Base-by-base conservation (phyloP, 2,113 vertebrate genomes). In the Casuarius casuarius region DNA sequence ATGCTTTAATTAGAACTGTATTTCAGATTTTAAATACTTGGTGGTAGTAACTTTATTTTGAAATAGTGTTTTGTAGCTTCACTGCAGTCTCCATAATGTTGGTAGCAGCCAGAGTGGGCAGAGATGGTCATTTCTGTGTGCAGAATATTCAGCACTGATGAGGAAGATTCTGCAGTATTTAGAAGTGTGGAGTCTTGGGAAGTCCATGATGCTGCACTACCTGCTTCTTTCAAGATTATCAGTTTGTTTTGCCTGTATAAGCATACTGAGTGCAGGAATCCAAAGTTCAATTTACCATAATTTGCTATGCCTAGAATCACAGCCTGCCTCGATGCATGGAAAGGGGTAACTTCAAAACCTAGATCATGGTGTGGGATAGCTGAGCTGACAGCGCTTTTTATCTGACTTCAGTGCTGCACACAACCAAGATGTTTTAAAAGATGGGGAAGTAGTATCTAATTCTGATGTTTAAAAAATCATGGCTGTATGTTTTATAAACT, bases 71-170 rank as follows among this genome's bases (percentile, higher is more conserved):
- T 66, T 18, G 5, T 56, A 3, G 20, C 71, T 58, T 38, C 46
- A 2, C 25, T 20, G 35, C 33, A 26, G 8, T n/a, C 26, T 49
- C 65, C 2, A 0, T 22, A 49, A 2, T 10, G 2, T 0, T 21
- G 31, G 48, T 48, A 26, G 83, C 40, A 25, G 42, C 18, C 42
- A 7, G 54, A 33, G 21, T 5, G 8, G 35, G 56, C 35, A 68
- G 3, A 68, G 35, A 19, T 58, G 48, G 51, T 26, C 31, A 20
- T 44, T 31, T 29, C 80, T 42, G 5, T 2, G 22, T 7, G 31
- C 33, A 2, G 19, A 71, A 16, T 1, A 4, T 7, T 31, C 29
- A 21, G 59, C 18, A 61, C 35, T 28, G 25, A 7, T 49, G 26
- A 14, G 20, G 56, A 58, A 23, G 61, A 18, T 56, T 44, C 54